phyloP scores from a whole-genome alignment of 2,888 invertebrate species.

The Arctia plantaginis region DNA sequence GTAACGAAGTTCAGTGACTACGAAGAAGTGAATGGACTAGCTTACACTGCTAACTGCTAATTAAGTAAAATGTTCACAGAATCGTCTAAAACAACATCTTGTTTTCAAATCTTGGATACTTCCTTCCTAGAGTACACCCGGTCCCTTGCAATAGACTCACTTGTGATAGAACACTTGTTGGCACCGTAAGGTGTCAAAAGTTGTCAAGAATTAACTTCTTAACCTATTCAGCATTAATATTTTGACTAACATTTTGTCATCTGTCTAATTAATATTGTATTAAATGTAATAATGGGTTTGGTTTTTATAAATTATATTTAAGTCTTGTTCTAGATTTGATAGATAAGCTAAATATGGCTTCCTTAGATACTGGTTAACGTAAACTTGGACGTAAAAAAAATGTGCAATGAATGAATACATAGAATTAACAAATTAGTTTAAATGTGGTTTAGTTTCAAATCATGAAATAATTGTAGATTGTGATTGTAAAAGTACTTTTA shows the following conservation, averaged over 20 bases:
- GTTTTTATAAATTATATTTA: background rate
- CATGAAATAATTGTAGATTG: too few relatives aligned
- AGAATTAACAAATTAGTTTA: too few relatives aligned
- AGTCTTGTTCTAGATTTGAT: background rate
- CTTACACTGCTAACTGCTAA: slow-evolving; percentile 6
- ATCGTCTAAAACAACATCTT: background rate
- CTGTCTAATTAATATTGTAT: background rate
- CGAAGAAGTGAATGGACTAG: slow-evolving; percentile 14
- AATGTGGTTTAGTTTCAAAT: too few relatives aligned
- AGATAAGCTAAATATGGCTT: background rate
- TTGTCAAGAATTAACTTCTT: background rate
- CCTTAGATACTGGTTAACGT: background rate
- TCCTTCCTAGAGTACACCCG: background rate
- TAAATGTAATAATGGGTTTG: background rate
- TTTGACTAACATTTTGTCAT: background rate
- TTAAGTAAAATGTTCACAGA: background rate
- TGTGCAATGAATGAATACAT: too few relatives aligned
- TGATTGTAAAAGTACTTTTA: too few relatives aligned
- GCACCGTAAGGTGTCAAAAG: background rate
- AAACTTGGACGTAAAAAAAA: background rate
- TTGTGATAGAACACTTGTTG: too few relatives aligned
- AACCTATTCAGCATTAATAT: background rate
- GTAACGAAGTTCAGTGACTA: slow-evolving; percentile 27
- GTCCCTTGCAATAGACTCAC: too few relatives aligned
- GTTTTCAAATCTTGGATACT: background rate